Base-by-base conservation (phyloP, 1,140 invertebrate genomes). In the Drosophila saltans region DNA sequence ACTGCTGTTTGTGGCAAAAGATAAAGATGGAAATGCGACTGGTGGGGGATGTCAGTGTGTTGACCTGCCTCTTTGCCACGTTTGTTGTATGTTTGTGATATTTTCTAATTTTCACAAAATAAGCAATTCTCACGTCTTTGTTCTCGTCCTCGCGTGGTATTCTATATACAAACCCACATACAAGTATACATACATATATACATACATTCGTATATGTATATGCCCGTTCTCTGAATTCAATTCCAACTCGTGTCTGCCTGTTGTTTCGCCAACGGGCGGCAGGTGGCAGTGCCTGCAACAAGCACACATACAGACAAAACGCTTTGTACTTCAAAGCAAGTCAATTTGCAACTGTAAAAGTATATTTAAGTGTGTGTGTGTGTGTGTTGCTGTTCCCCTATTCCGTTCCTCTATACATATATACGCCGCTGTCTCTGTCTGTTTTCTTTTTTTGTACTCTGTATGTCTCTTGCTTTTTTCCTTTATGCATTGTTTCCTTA, bases 91-190 rank as follows among this genome's bases (percentile, higher is more conserved):
- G 75, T 75, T 66, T 88, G 69, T 78, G 74, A 89, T 78, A 79
- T 88, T 88, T 84, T 89, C 86, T 89, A 81, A 89, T 89, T 89
- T 80, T 84, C 80, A 76, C 74, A 79, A 89, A 89, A 89, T 89
- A 89, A 89, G 85, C 84, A 89, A 89, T 84, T 89, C 84, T 89
- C 84, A 89, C 84, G 84, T 89, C 73, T 84, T 71, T 73, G 81
- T 78, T 78, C 70, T 79, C 60, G 72, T 62, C 26, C 16, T 48
- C 45, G 45, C 71, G 61, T 41, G 75, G 67, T 69, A 76, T 75
- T 77, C 74, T 69, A 68, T 67, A 66, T 21, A 66, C 33, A 36
- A 3, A 30, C 28, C 2, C 6, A 36, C 33, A 36, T 36, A 36
- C 33, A 36, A 16, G 16, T 7, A 36, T 36, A 36, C 6, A 36